Percentiles rank a stretch among this genome's conserved stretches.
Evolutionary conservation across 2,888 invertebrate species (phyloP).

Genomic region (Tipula vernalis): DNA sequence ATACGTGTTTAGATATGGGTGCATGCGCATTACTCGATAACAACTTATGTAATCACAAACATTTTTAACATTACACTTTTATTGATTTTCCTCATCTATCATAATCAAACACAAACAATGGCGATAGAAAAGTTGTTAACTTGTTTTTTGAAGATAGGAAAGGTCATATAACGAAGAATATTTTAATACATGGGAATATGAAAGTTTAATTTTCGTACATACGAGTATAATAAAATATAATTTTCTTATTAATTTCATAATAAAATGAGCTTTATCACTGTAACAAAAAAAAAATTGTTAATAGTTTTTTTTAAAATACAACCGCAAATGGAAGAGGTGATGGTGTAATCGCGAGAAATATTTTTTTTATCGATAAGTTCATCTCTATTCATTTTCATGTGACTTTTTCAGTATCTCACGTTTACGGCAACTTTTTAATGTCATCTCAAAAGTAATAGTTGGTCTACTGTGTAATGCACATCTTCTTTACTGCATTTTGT

Average conservation of each 20-base stretch:
- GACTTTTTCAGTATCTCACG: not conserved
- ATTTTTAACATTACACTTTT: not conserved
- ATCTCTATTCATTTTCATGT: not conserved
- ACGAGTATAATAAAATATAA: not conserved
- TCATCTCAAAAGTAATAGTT: not conserved
- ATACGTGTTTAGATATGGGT: no score
- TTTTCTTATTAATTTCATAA: not conserved
- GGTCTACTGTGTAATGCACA: not conserved
- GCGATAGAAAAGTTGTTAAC: not conserved
- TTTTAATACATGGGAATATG: not conserved
- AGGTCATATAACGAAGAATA: not conserved
- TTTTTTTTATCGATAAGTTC: not conserved
- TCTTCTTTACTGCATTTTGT: not conserved
- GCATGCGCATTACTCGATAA: not conserved
- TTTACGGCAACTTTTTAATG: not conserved
- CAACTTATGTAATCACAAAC: not conserved
- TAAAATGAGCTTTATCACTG: not conserved
- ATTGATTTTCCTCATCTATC: not conserved
- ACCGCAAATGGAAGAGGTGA: not conserved
- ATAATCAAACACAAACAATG: not conserved
- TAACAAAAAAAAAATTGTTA: not conserved
- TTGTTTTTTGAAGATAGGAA: not conserved
- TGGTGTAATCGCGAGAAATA: not conserved
- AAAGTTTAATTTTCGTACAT: not conserved
- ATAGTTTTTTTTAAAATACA: not conserved